A percentile compares a stretch with the other conserved stretches of the same genome.
phyloP scores from a whole-genome alignment of 2,797 vertebrate species.

The Manis crassicaudata region DNA sequence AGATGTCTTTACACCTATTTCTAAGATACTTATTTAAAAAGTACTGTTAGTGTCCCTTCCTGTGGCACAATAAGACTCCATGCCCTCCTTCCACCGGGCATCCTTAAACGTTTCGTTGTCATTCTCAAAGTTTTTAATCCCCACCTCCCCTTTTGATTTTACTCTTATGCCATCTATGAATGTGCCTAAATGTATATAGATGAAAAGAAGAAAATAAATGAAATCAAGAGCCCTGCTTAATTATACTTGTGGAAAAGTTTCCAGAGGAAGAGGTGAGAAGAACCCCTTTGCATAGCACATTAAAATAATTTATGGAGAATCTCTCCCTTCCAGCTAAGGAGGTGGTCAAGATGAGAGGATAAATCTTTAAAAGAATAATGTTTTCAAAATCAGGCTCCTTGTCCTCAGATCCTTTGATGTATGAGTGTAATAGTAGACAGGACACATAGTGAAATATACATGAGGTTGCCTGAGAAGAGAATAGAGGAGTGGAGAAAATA shows the following conservation, averaged over 20 bases:
- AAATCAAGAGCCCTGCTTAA: neutral
- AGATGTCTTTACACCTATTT: neutral
- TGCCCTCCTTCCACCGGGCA: neutral
- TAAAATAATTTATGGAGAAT: slow-evolving; percentile 85
- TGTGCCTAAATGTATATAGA: neutral
- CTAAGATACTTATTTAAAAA: neutral
- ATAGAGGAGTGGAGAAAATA: slow-evolving; percentile 84
- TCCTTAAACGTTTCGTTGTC: neutral
- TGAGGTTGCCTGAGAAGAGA: slow-evolving; percentile 85
- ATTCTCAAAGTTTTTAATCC: neutral
- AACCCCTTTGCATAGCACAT: slow-evolving; percentile 76
- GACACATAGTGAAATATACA: slow-evolving; percentile 88
- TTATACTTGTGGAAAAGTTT: slow-evolving; percentile 42
- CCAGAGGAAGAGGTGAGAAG: slow-evolving; percentile 26
- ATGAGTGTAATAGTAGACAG: slow-evolving; percentile 87
- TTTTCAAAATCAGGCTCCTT: slow-evolving; percentile 89
- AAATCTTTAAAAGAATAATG: slow-evolving; percentile 91
- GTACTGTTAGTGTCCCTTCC: neutral
- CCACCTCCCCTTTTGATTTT: neutral
- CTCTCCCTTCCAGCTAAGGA: slow-evolving; percentile 82
- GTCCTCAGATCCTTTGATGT: slow-evolving; percentile 89
- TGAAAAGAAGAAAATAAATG: neutral
- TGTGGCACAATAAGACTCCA: neutral
- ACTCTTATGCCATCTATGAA: neutral
- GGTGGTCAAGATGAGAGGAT: slow-evolving; percentile 87